Base-by-base conservation (phyloP, 1,140 invertebrate species). In the Drosophila yakuba region DNA sequence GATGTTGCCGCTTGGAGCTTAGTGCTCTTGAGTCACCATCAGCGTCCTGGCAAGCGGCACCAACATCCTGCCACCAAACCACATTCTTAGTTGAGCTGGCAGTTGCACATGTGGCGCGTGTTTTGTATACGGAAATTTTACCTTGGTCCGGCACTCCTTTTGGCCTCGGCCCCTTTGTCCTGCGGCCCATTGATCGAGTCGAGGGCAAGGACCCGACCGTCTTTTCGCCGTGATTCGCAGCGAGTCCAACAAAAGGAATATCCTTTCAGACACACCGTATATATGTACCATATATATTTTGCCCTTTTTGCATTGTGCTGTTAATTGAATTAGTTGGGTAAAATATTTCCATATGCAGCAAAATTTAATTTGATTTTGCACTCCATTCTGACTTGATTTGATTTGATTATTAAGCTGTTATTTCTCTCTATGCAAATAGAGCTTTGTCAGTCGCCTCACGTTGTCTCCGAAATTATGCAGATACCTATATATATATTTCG, bases 1-100 rank as follows among this genome's bases (percentile, higher is more conserved):
- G 84, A 88, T 88, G 84, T 90, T 80, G 80, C 83, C 80, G 84
- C 84, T 88, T 84, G 84, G 66, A 89, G 74, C 78, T 84, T 88
- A 90, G 80, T 84, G 84, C 84, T 78, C 84, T 88, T 89, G 84
- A 88, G 84, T 58, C 67, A 56, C 82, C 82, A 71, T 86, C 64
- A 86, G 78, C 82, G 71, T 74, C 66, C 44, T 73, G 60, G 60
- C 45, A 55, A 45, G 52, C 60, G 55, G 54, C 51, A 72, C 52
- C 58, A 63, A 28, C 51, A 54, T 54, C 51, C 51, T 39, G 32
- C 39, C 62, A 39, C 44, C 44, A 41, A 36, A 17, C 50, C 61
- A 41, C 41, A 52, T 36, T 50, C 74, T 43, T 55, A 17, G 48
- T 48, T 47, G 45, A 55, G 45, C 56, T 35, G 58, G 39, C 51